Percentiles rank a stretch among this genome's conserved stretches.
Conservation (phyloP, 1,140 invertebrate genomes). For the Ooceraea biroi region DNA sequence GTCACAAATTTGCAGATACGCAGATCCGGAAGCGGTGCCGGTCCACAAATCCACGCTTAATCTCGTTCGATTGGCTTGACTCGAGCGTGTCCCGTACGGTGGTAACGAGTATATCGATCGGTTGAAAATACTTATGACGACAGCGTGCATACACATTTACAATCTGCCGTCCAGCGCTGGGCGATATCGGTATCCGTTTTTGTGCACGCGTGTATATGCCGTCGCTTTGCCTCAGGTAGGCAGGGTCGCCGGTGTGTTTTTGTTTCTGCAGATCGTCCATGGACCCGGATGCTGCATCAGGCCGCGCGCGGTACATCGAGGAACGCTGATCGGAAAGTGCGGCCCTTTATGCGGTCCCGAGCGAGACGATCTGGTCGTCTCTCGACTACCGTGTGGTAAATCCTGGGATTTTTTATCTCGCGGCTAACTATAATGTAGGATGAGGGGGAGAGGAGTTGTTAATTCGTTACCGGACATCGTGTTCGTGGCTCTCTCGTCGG, state of each 20-base stretch:
- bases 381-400: conserved; percentile 40
- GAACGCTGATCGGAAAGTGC: conserved; percentile 46
- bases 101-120: conserved; percentile 52
- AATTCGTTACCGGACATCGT: conserved; percentile 48
- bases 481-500: not conserved
- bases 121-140: conserved; percentile 54
- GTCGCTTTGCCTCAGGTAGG: conserved; percentile 46
- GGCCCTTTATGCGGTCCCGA: conserved; percentile 24
- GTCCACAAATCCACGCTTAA: conserved; percentile 24
- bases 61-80: conserved; percentile 39
- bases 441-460: conserved; percentile 36
- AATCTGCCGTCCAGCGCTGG: conserved; percentile 21
- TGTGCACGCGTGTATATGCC: conserved; percentile 13
- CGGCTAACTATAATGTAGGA: conserved; percentile 39
- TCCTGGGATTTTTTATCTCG: conserved; percentile 39
- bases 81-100: conserved; percentile 12
- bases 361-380: conserved; percentile 29
- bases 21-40: not conserved
- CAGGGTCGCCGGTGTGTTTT: conserved; percentile 42
- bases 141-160: conserved; percentile 27
- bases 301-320: conserved; percentile 7
- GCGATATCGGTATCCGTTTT: conserved; percentile 37
- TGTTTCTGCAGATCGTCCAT: conserved; percentile 10
- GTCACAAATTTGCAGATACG: conserved; percentile 6
- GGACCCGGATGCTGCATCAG: not conserved